phyloP scores from a whole-genome alignment of 1,140 invertebrate species.

The Adelges cooleyi region DNA sequence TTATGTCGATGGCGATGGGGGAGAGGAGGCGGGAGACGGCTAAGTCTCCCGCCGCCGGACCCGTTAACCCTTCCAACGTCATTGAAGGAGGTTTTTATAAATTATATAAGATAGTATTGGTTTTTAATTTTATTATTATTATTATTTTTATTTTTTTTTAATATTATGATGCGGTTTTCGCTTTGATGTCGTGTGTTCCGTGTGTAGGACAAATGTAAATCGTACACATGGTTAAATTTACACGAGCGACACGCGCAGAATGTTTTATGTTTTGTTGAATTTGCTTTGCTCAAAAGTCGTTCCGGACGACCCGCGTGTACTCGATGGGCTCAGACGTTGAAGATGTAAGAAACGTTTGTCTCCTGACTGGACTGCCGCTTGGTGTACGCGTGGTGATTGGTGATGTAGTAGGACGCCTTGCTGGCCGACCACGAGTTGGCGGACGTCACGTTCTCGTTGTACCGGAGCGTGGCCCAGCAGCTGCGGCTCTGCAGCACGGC shows the following conservation, averaged over 20 bases:
- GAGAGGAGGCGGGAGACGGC: no score
- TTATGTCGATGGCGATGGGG: no score
- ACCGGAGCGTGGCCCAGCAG: constrained; percentile 68
- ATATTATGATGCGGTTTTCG: neutral
- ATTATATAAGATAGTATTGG: neutral
- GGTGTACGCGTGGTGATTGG: constrained; percentile 45
- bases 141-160: neutral
- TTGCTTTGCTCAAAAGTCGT: neutral
- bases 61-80: constrained; percentile 23
- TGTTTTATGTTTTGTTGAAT: neutral
- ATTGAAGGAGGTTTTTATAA: constrained; percentile 27
- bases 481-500: constrained; percentile 72
- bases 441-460: constrained; percentile 70
- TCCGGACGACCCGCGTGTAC: neutral
- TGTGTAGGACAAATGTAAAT: neutral
- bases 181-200: neutral
- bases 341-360: constrained; percentile 37
- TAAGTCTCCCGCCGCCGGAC: neutral
- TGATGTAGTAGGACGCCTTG: constrained; percentile 66
- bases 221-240: neutral
- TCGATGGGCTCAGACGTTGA: constrained; percentile 31
- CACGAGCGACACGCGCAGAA: neutral
- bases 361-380: constrained; percentile 35
- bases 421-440: constrained; percentile 65
- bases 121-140: neutral